These are phyloP conservation scores for Boloria selene DNA, from an alignment of 2,888 invertebrate genomes.

Conservation along the genomic window DNA sequence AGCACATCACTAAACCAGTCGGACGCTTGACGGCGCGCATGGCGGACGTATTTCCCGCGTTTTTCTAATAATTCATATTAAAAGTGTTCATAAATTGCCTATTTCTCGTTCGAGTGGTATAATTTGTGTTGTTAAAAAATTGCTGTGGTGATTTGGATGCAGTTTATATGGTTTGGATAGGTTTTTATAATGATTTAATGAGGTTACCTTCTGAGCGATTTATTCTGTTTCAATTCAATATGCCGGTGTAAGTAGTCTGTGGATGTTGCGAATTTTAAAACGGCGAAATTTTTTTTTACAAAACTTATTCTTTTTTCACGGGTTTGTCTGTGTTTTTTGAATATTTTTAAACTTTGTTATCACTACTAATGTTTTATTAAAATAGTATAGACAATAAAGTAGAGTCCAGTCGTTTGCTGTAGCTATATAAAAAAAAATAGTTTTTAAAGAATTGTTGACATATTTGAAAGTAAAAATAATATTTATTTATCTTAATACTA, in stretches of 20 bases:
- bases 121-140: conserved; percentile 16
- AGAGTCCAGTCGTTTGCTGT: no score
- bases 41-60: conserved; percentile 57
- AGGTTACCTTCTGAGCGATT: conserved; percentile 3
- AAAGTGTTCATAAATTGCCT: not conserved
- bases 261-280: no score
- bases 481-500: no score
- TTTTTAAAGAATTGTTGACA: no score
- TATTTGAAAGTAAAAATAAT: no score
- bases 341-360: no score
- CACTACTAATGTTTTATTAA: no score
- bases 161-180: conserved; percentile 21
- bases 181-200: conserved; percentile 14
- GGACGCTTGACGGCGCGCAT: conserved; percentile 53
- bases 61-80: conserved; percentile 20
- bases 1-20: conserved; percentile 66
- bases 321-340: no score
- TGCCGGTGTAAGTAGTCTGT: not conserved
- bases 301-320: no score
- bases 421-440: no score
- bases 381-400: no score
- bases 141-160: conserved; percentile 22
- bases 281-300: no score
- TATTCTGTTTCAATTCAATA: conserved; percentile 4
- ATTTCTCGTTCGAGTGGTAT: conserved; percentile 1